Evolutionary conservation across 2,113 vertebrate species (phyloP).

Genomic region (Plecturocebus donacophilus): DNA sequence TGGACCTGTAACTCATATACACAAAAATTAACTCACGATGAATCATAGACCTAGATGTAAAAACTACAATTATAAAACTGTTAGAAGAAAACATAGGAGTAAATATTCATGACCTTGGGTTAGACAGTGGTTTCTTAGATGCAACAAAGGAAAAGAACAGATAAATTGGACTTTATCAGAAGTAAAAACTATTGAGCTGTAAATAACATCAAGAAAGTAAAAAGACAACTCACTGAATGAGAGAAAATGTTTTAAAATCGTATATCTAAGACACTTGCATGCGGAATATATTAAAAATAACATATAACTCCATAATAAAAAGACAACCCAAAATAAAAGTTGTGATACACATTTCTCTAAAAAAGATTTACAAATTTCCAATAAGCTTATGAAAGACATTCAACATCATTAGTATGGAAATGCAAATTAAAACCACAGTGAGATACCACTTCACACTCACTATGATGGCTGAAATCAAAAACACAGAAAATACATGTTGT

Average conservation of each 20-base stretch:
- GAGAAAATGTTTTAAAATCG: not conserved
- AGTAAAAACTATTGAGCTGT: not conserved
- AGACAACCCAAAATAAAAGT: not conserved
- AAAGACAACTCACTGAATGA: not conserved
- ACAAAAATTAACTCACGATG: not conserved
- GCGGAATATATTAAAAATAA: not conserved
- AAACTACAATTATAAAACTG: not conserved
- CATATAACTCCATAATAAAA: not conserved
- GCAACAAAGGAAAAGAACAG: not conserved
- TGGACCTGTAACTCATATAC: not conserved
- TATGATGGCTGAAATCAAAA: not conserved
- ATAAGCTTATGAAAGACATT: not conserved
- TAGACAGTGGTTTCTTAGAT: not conserved
- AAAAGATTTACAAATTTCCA: not conserved
- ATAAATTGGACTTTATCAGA: not conserved
- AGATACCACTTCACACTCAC: not conserved
- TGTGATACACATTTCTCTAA: not conserved
- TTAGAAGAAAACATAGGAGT: not conserved
- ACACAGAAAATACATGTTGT: not conserved
- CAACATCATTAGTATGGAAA: not conserved
- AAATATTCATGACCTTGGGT: not conserved
- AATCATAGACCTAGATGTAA: not conserved
- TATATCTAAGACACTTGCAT: not conserved
- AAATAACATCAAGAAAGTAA: not conserved
- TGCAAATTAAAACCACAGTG: not conserved